phyloP scores from a whole-genome alignment of 2,113 vertebrate species.

The Pygoscelis antarcticus region DNA sequence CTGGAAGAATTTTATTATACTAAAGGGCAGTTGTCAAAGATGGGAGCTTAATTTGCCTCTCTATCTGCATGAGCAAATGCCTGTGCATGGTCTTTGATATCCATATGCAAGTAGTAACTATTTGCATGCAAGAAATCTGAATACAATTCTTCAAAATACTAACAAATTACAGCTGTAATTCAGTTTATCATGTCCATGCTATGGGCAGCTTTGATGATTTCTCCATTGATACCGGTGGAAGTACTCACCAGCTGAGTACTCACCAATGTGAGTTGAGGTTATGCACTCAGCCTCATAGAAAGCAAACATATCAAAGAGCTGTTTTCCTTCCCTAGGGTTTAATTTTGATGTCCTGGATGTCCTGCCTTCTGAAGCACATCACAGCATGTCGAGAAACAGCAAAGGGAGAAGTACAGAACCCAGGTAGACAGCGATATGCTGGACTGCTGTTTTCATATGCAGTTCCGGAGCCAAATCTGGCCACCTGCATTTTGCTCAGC shows the following conservation, averaged over 20 bases:
- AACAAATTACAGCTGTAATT: not conserved
- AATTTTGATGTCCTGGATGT: not conserved
- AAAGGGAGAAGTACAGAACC: not conserved
- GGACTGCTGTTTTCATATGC: not conserved
- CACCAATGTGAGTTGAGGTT: not conserved
- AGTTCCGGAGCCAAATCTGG: not conserved
- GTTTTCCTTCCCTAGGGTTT: not conserved
- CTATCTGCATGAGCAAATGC: not conserved
- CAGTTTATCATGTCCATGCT: not conserved
- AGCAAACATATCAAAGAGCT: not conserved
- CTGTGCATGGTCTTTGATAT: not conserved
- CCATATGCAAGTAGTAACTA: not conserved
- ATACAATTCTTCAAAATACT: not conserved
- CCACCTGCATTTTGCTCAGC: slow-evolving; percentile 32
- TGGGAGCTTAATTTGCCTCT: not conserved
- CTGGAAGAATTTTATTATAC: not conserved
- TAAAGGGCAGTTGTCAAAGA: not conserved
- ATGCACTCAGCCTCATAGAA: not conserved
- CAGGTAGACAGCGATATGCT: not conserved
- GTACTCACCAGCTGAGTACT: not conserved
- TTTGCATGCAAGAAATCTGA: not conserved
- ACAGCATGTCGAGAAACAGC: not conserved
- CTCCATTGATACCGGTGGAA: not conserved
- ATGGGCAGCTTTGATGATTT: not conserved
- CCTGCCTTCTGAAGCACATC: not conserved